Base-by-base conservation (phyloP, 1,140 invertebrate genomes). In the Penaeus chinensis region DNA sequence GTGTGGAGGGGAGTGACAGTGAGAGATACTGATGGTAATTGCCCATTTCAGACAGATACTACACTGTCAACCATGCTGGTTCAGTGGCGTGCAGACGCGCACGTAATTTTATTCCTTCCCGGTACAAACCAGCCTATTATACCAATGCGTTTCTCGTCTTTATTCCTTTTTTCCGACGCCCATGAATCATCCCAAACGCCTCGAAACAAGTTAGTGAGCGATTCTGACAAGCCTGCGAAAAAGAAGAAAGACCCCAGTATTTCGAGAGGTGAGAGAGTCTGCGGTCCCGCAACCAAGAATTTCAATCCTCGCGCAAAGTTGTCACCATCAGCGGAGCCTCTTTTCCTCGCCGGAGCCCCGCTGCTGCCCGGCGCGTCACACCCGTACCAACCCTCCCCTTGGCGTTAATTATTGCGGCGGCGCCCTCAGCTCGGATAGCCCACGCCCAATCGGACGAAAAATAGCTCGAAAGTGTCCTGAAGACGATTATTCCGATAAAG, bases 271-370 rank as follows among this genome's bases (percentile, higher is more conserved):
- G 10, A 71, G 42, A 86, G 61, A 86, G 84, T 86, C 84, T 86
- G 84, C 84, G 84, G 84, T 86, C 62, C 32, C 78, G 42, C 27
- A 78, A 80, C 77, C 77, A 80, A 86, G 76, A 86, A 86, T 86
- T 86, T 86, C 84, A 86, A 86, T 86, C 84, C 84, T 37, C 63
- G 42, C 84, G 37, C 84, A 80, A 86, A 54, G 84, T 86, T 86
- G 84, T 80, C 76, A 69, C 74, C 63, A 63, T 79, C 61, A 79
- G 84, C n/a, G 77, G 54, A 42, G 42, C 54, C 42, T 32, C 20
- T 86, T 11, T 80, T 78, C 84, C 84, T 54, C 74, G 10, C 84
- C 5, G 54, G 11, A 27, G 54, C 37, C 20, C 11, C 61, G 20
- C 63, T 86, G 79, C 78, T 61, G 20, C 84, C 84, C 77, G 42